A percentile compares a stretch with the other conserved stretches of the same genome.
These are phyloP conservation scores for Tipula helvola DNA, from an alignment of 2,888 invertebrate species.

Conservation along the genomic window DNA sequence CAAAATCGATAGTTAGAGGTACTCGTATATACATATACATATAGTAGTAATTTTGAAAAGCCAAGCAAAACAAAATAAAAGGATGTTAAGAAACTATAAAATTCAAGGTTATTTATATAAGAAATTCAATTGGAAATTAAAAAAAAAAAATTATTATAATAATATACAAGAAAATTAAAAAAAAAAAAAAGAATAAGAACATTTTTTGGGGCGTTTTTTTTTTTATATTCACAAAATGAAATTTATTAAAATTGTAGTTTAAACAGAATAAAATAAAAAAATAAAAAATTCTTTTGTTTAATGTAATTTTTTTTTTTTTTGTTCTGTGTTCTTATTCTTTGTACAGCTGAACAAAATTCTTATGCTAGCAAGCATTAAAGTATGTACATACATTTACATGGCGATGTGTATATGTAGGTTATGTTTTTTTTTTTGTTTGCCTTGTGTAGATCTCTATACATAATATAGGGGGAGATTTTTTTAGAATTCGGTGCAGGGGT, in stretches of 20 bases:
- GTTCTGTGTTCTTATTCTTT: not conserved
- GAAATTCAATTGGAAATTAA: not conserved
- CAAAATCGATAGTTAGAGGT: not conserved
- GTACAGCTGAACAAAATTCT: not conserved
- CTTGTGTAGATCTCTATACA: not conserved
- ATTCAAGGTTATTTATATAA: not conserved
- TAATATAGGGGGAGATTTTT: not conserved
- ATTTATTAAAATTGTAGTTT: slow-evolving; percentile 4
- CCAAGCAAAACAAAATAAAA: not conserved
- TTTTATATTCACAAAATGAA: not conserved
- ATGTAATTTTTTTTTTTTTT: not conserved
- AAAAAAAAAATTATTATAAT: not conserved
- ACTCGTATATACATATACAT: not conserved
- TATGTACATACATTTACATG: not conserved
- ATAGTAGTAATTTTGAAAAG: not conserved
- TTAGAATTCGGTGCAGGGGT: not conserved
- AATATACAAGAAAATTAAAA: slow-evolving; percentile 4
- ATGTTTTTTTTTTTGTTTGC: not conserved
- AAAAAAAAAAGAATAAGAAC: not conserved
- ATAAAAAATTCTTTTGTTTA: not conserved
- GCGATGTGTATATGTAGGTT: not conserved
- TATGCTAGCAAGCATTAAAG: not conserved
- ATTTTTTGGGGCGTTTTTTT: not conserved
- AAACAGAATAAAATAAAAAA: not conserved
- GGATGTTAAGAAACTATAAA: not conserved